phyloP scores from a whole-genome alignment of 2,113 vertebrate genomes.

The Paratilapia polleni region DNA sequence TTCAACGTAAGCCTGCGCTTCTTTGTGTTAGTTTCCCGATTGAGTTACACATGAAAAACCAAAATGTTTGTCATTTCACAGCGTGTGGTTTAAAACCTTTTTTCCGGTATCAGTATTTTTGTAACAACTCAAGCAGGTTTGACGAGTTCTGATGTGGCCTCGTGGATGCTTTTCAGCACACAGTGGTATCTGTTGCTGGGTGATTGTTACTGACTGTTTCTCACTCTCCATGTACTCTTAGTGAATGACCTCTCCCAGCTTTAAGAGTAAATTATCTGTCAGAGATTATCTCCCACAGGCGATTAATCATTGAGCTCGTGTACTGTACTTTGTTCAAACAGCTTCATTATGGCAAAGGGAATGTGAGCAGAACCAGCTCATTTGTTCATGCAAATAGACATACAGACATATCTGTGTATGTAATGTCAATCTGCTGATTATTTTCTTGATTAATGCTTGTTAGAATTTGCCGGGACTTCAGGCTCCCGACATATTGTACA shows the following conservation, averaged over 20 bases:
- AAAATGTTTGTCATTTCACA: neutral
- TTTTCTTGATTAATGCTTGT: neutral
- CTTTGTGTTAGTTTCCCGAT: neutral
- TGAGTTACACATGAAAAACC: neutral
- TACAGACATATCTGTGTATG: too few species aligned
- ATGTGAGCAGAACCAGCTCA: neutral
- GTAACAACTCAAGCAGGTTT: neutral
- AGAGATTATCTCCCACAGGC: neutral
- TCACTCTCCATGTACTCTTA: too few species aligned
- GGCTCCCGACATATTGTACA: neutral
- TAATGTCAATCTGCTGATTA: neutral
- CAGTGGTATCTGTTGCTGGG: neutral
- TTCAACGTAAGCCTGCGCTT: neutral
- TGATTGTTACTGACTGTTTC: neutral
- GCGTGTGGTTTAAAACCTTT: neutral
- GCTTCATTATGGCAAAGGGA: neutral
- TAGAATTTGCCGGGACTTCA: neutral
- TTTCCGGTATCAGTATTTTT: neutral
- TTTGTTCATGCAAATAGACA: too few species aligned
- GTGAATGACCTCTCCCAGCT: neutral
- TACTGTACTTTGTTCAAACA: neutral
- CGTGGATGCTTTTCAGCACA: neutral
- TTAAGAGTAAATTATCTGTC: neutral
- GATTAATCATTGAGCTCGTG: neutral
- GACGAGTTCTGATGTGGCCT: neutral